Percentiles rank a stretch among this genome's conserved stretches.
Conservation (phyloP, 2,888 invertebrate species). For the Aphidoletes aphidimyza region DNA sequence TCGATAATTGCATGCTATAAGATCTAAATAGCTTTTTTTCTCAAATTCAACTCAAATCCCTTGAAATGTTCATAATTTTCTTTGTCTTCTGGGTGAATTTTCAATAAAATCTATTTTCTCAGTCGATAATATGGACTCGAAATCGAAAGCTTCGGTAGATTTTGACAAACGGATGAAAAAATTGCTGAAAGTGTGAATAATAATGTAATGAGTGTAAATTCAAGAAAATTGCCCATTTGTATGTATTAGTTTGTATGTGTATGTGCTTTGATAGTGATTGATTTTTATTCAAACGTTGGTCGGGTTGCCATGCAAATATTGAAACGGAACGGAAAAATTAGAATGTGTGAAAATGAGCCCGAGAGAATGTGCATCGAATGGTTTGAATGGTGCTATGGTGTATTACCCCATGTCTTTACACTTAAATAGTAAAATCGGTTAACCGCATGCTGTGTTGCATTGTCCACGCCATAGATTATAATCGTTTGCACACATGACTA, state of each 20-base stretch:
- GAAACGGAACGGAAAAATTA: neutral
- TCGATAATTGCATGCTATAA: neutral
- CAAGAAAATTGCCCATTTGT: neutral
- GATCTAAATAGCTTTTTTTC: no score
- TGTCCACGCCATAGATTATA: slow-evolving; percentile 10
- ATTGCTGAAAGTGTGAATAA: no score
- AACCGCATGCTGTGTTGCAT: slow-evolving; percentile 35
- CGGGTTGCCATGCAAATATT: neutral
- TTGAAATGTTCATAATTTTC: no score
- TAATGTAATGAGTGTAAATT: no score
- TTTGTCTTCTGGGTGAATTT: no score
- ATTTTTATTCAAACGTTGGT: neutral
- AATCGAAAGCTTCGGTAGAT: no score
- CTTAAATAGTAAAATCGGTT: slow-evolving; percentile 7
- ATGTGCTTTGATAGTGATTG: no score
- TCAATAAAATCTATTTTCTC: no score
- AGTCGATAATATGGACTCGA: no score
- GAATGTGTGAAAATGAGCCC: slow-evolving; percentile 24
- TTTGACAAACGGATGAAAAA: neutral
- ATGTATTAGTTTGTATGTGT: no score
- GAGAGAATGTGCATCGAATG: slow-evolving; percentile 16
- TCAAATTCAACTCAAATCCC: no score
- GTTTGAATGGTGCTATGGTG: neutral
- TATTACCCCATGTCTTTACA: neutral
- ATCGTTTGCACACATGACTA: neutral